Conservation (phyloP, 2,797 vertebrate genomes). For the Oophaga sylvatica region DNA sequence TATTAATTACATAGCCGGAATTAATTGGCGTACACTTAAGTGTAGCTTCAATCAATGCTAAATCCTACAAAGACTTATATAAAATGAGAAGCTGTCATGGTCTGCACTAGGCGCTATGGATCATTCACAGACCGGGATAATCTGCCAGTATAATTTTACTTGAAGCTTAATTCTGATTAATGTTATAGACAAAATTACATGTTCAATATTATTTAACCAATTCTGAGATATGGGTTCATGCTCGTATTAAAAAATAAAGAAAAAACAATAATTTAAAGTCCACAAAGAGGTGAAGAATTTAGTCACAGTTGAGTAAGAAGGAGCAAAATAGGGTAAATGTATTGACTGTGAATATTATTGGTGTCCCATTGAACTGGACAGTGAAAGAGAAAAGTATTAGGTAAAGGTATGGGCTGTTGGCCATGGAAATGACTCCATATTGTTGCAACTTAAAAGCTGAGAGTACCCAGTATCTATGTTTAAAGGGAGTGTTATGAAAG, state of each 20-base stretch:
- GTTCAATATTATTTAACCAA: not conserved
- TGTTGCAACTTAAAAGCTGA: too few relatives aligned
- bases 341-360: too few relatives aligned
- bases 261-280: not conserved
- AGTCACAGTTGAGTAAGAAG: not conserved
- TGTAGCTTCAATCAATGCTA: constrained; percentile 59
- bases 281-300: not conserved
- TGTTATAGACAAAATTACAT: not conserved
- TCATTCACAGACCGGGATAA: constrained; percentile 38
- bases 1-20: constrained; percentile 90
- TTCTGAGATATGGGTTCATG: not conserved
- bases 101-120: constrained; percentile 25
- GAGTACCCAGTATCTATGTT: too few relatives aligned
- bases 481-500: too few relatives aligned
- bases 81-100: constrained; percentile 56
- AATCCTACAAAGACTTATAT: constrained; percentile 52
- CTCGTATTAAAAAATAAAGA: not conserved
- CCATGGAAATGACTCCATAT: too few relatives aligned
- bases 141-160: not conserved
- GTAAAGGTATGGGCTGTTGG: too few relatives aligned
- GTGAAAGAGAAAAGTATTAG: too few relatives aligned
- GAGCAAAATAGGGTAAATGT: not conserved
- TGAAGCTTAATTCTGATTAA: not conserved
- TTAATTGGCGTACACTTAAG: constrained; percentile 77
- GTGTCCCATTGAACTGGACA: too few relatives aligned